Conservation (phyloP, 2,113 vertebrate genomes). For the Serilophus lunatus region DNA sequence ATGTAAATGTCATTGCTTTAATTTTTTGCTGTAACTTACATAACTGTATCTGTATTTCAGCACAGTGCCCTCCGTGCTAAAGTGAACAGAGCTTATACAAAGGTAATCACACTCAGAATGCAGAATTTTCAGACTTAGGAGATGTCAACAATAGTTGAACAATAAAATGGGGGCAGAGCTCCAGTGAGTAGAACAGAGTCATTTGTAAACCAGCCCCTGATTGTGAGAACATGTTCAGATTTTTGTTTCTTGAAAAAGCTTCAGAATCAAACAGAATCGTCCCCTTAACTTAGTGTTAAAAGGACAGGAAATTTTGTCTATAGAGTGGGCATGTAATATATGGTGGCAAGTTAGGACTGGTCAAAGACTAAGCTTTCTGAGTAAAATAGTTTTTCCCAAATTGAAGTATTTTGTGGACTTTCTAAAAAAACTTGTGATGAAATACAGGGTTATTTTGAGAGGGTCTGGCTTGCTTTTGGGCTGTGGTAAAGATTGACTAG, state of each 20-base stretch:
- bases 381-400: background rate
- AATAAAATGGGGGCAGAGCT: background rate
- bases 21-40: background rate
- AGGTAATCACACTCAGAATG: background rate
- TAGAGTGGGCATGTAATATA: background rate
- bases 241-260: background rate
- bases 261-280: background rate
- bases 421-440: background rate
- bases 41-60: background rate
- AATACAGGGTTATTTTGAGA: background rate
- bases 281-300: background rate
- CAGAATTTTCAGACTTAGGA: background rate
- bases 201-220: background rate
- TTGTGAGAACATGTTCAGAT: background rate
- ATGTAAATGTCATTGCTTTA: background rate
- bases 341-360: background rate
- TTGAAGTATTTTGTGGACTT: background rate
- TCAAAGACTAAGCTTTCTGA: background rate
- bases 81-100: background rate
- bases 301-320: background rate
- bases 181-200: background rate
- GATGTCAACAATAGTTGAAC: background rate
- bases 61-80: background rate
- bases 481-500: background rate
- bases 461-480: background rate